Evolutionary conservation across 2,113 vertebrate species (phyloP), one percentile per base, ranked within the genome.

Genomic region (Catharus bicknelli): DNA sequence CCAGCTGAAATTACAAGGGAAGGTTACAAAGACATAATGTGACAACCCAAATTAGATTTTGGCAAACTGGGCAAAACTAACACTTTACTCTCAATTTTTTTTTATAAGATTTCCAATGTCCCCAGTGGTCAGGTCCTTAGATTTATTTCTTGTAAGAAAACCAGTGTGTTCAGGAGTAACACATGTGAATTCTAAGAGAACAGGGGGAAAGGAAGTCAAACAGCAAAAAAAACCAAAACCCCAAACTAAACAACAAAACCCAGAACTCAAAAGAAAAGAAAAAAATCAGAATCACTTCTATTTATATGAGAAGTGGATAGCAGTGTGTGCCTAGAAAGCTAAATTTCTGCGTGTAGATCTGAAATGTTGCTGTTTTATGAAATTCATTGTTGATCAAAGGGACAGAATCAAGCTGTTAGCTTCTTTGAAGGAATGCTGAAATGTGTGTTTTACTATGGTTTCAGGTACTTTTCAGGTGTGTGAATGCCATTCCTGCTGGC

Each of bases 11-110:
- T 90, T 92, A 42, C 86, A 90, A 45, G 18, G 53, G n/a, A 78
- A 88, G 66, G 40, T 77, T 95, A 51, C 64, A 79, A 61, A 93
- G 81, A 64, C 54, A 76, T 86, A 76, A 73, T 57, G 68, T 86
- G 83, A 90, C 80, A 86, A 72, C n/a, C 32, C 81, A 93, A 68
- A 92, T 89, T 69, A 90, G 58, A 69, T 93, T 94, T 82, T 79
- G 77, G 78, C 78, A 87, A 95, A 83, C 58, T 70, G n/a, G 72
- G 19, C 67, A 92, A 93, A 96, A 73, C 84, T 84, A 85, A 48
- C 62, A 77, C 59, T 48, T 93, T 58, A 85, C 59, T 9, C 23
- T 86, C 58, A 6, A 2, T 22, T 78, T 90, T 93, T 93, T 91
- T 83, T 27, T 21, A 68, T 54, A 62, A 64, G 83, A 92, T 87